phyloP scores from a whole-genome alignment of 2,113 vertebrate species.

The Lepus timidus region DNA sequence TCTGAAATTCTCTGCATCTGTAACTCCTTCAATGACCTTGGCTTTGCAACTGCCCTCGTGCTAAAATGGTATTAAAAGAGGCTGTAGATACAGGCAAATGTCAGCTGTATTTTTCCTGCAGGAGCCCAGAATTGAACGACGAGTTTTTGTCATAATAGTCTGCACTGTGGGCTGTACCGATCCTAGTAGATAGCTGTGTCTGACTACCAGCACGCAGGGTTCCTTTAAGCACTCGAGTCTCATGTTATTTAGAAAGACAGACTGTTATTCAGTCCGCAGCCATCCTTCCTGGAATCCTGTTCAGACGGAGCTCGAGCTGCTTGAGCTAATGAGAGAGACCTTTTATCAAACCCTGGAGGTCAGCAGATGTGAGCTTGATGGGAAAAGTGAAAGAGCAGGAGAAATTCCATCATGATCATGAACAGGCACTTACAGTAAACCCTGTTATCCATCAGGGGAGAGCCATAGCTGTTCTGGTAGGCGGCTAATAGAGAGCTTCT shows the following conservation, averaged over 20 bases:
- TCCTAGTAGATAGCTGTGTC: neutral
- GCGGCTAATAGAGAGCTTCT: constrained; percentile 11
- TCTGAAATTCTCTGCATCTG: neutral
- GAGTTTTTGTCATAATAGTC: neutral
- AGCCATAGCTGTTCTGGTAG: constrained; percentile 1
- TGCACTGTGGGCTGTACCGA: neutral
- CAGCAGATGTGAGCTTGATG: constrained; percentile 66
- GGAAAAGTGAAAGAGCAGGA: constrained; percentile 68
- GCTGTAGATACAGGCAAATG: neutral
- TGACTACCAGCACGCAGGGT: neutral
- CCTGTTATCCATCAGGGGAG: constrained; percentile 59
- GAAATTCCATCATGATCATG: constrained; percentile 65
- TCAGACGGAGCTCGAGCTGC: constrained; percentile 48
- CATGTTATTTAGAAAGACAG: constrained; percentile 50
- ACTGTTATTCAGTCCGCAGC: constrained; percentile 9
- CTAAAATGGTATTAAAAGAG: constrained; percentile 26
- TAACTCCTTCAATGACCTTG: neutral
- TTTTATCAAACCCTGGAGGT: constrained; percentile 76
- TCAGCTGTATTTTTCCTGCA: neutral
- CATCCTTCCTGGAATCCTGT: constrained; percentile 65
- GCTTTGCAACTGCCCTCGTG: neutral
- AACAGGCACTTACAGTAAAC: constrained; percentile 73
- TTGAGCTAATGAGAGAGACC: constrained; percentile 72
- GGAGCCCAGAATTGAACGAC: neutral
- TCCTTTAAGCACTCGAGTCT: neutral